Conservation (phyloP, 2,113 vertebrate genomes). For the Archocentrus centrarchus region DNA sequence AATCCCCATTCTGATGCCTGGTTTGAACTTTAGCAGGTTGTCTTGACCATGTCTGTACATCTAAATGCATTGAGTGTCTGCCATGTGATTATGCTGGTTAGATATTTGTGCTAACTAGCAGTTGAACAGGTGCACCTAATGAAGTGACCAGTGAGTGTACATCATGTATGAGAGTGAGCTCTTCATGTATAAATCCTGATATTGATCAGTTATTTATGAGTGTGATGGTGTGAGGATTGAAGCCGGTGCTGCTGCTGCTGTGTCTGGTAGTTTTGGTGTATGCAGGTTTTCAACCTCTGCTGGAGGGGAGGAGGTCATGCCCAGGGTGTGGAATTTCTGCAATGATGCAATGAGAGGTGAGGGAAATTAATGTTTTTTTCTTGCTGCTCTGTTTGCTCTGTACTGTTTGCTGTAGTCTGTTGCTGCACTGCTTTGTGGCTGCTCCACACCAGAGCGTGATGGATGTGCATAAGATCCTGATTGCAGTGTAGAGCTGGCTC, state of each 20-base stretch:
- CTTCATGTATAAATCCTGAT: not conserved
- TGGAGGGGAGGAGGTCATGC: not conserved
- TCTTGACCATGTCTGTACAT: no score
- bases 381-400: not conserved
- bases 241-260: not conserved
- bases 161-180: not conserved
- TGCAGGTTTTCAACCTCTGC: not conserved
- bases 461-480: not conserved
- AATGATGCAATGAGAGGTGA: not conserved
- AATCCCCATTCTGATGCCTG: no score
- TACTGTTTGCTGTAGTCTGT: not conserved
- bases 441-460: not conserved
- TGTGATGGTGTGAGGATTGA: not conserved
- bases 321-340: not conserved
- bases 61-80: no score
- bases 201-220: not conserved
- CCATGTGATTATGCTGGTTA: no score
- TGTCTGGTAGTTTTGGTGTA: not conserved
- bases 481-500: not conserved
- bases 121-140: no score
- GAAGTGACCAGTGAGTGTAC: not conserved
- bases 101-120: no score
- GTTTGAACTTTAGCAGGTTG: no score
- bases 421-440: not conserved
- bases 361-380: not conserved